Evolutionary conservation across 2,113 vertebrate genomes (phyloP).

Genomic region (Gavia stellata): DNA sequence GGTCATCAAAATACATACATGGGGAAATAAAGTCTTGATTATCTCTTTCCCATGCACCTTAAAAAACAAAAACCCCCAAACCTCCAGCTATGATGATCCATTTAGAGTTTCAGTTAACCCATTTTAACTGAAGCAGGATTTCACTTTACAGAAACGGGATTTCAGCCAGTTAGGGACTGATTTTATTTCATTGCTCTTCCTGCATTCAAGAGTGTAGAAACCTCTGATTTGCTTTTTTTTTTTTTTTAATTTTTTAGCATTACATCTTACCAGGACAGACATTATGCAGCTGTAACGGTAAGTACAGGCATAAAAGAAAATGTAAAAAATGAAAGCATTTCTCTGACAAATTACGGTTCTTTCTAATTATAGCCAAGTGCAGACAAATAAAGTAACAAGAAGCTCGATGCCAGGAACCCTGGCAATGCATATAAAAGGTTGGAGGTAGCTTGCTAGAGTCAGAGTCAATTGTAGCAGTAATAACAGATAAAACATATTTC

Average conservation of each 20-base stretch:
- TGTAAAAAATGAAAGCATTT: neutral
- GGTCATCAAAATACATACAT: neutral
- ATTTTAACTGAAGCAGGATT: neutral
- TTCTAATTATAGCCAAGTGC: neutral
- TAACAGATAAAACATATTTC: neutral
- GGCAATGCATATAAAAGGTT: neutral
- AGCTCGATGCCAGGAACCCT: neutral
- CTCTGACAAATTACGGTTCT: neutral
- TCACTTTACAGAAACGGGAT: neutral
- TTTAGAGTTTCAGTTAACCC: neutral
- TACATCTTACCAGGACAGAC: neutral
- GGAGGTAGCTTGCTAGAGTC: neutral
- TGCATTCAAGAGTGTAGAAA: neutral
- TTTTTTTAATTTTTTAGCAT: neutral
- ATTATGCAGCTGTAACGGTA: neutral
- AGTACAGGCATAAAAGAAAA: neutral
- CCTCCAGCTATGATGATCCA: neutral
- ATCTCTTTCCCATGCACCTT: neutral
- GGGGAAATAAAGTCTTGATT: neutral
- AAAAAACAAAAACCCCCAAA: neutral
- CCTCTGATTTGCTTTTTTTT: neutral
- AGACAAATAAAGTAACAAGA: neutral
- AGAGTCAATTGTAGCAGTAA: neutral
- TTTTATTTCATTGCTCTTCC: neutral
- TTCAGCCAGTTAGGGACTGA: neutral